phyloP scores from a whole-genome alignment of 2,888 invertebrate genomes.

The Mesoligia furuncula region DNA sequence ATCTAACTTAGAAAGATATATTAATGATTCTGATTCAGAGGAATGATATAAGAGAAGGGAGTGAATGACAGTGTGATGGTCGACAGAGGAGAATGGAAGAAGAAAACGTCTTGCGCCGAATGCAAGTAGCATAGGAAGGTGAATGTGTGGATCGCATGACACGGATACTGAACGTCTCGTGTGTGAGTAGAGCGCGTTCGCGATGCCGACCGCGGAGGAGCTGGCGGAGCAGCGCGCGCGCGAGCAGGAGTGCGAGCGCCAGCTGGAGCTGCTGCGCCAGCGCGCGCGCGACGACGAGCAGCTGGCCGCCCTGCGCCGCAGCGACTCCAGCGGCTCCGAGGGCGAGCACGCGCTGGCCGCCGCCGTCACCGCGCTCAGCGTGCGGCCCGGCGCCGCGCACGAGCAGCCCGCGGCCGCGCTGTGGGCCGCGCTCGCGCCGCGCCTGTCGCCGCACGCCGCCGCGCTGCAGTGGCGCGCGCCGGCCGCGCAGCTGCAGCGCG shows the following conservation, averaged over 20 bases:
- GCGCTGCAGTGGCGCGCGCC: constrained; percentile 19
- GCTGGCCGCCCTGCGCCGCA: constrained; percentile 33
- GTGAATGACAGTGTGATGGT: background rate
- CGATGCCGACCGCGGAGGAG: constrained; percentile 74
- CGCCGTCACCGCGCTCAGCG: constrained; percentile 63
- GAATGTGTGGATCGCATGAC: background rate
- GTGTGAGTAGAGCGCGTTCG: constrained; percentile 63
- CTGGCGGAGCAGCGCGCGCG: constrained; percentile 72
- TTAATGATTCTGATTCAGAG: background rate
- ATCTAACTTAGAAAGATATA: too few species aligned
- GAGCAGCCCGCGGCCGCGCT: constrained; percentile 32
- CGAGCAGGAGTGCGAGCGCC: constrained; percentile 66
- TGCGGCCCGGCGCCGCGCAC: constrained; percentile 22
- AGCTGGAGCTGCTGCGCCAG: constrained; percentile 64
- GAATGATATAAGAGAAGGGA: background rate
- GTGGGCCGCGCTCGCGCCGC: constrained; percentile 49
- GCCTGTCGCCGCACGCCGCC: constrained; percentile 36
- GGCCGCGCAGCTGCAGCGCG: constrained; percentile 31
- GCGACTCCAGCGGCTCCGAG: constrained; percentile 74
- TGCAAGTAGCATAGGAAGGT: background rate
- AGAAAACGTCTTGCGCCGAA: background rate
- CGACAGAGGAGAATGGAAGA: background rate
- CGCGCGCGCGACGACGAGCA: constrained; percentile 32
- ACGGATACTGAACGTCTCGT: constrained; percentile 5
- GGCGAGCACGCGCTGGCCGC: constrained; percentile 70